phyloP scores from a whole-genome alignment of 2,888 invertebrate genomes.

The Blera fallax region DNA sequence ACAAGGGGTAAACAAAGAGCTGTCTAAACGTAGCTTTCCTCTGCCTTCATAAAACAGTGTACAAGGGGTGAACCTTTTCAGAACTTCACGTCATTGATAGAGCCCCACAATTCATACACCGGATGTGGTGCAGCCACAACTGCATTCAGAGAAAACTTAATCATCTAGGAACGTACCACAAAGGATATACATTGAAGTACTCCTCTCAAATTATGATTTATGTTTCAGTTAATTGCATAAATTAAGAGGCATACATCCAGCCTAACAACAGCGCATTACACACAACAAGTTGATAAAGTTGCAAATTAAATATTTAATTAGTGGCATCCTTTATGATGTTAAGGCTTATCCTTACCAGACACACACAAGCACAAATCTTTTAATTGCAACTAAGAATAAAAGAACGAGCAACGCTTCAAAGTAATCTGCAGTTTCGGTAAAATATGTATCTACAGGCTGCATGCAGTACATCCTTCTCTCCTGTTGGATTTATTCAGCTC shows the following conservation, averaged over 20 bases:
- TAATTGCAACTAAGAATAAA: background rate
- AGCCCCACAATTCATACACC: background rate
- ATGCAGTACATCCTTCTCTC: background rate
- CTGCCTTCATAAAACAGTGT: background rate
- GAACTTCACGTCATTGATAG: background rate
- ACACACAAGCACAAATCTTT: background rate
- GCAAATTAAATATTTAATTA: constrained; percentile 20
- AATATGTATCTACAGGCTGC: background rate
- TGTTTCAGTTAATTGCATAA: constrained; percentile 10
- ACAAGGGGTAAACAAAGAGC: background rate
- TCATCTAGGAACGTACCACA: background rate
- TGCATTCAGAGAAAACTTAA: background rate
- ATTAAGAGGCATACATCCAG: background rate
- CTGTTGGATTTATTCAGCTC: too few relatives aligned
- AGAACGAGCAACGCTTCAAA: background rate
- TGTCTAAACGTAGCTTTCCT: background rate
- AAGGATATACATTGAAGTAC: too few relatives aligned
- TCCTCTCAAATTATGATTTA: background rate
- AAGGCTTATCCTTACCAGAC: background rate
- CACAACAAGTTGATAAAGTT: background rate
- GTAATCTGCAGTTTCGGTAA: constrained; percentile 13
- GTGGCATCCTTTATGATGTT: background rate
- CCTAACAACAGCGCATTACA: background rate
- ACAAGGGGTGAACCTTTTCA: background rate
- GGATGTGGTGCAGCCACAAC: background rate